phyloP scores from a whole-genome alignment of 2,797 vertebrate species.

The Erpetoichthys calabaricus region DNA sequence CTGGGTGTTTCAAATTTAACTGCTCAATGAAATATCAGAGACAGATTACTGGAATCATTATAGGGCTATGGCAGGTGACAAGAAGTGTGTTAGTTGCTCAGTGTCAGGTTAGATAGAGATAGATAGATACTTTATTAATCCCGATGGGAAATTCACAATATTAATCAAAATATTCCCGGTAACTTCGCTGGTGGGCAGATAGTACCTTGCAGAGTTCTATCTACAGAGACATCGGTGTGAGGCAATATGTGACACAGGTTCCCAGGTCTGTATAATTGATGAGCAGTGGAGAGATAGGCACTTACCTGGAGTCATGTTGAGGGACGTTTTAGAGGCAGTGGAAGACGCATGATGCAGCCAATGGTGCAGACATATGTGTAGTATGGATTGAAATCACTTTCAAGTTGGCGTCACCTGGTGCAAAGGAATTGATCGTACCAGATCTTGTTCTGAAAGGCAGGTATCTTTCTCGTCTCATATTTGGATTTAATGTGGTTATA shows the following conservation, averaged over 20 bases:
- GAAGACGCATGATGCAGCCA: conserved; percentile 3
- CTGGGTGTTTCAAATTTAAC: too few relatives aligned
- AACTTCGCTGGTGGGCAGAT: conserved; percentile 8
- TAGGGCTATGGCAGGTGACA: too few relatives aligned
- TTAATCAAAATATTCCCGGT: background rate
- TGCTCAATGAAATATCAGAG: too few relatives aligned
- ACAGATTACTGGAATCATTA: too few relatives aligned
- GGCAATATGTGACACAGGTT: conserved; percentile 14
- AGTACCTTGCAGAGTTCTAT: too few relatives aligned
- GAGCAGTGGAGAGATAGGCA: conserved; percentile 8
- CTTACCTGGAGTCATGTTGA: background rate
- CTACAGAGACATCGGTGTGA: too few relatives aligned
- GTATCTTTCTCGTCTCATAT: conserved; percentile 1
- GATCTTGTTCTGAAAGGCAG: conserved; percentile 11
- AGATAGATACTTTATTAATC: too few relatives aligned
- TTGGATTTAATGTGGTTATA: conserved; percentile 13
- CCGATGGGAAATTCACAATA: too few relatives aligned
- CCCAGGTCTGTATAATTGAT: conserved; percentile 11
- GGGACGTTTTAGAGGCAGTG: background rate
- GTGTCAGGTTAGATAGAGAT: too few relatives aligned
- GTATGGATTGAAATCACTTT: conserved; percentile 15
- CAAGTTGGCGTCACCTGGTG: background rate
- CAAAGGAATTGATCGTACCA: conserved; percentile 6
- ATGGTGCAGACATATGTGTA: conserved; percentile 10
- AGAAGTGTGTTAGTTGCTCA: too few relatives aligned